Evolutionary conservation across 64 coral and sea anemone genomes (phyloP), one percentile per base, ranked within the genome.

Genomic region (Hydrozoanthus tunicans): DNA sequence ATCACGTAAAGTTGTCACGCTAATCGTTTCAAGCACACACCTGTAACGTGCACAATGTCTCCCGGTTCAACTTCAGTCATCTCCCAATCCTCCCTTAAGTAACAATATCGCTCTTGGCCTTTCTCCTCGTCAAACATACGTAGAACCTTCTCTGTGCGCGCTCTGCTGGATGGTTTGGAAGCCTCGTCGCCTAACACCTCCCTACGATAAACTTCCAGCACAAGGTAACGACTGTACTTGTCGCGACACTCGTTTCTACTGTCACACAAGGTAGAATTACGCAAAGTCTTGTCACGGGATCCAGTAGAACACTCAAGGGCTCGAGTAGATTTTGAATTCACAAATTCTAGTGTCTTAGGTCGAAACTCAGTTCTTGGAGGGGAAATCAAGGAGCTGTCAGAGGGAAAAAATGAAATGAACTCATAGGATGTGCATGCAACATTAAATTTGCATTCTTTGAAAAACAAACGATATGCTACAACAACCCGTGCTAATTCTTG

Each of bases 1-100:
- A 43, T 43, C 32, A 43, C 32, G 32, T 43, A 43, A 43, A 43
- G 0, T 43, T 43, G 32, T 43, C 32, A 43, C 32, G 32, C 32
- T 43, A 43, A 6, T 32, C 1, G 13, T 5, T 74, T 62, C 7
- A 55, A 4, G 5, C 24, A 79, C 89, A 10, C 64, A 96, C 95
- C 95, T 72, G 95, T 98, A 9, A 98, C 74, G 77, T 98, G 95
- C 15, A 98, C 95, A 85, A 98, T 65, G 62, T 98, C 95, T 80
- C 95, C 95, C 56, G 95, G 95, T 63, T 98, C 95, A 64, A 98
- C 90, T 86, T 98, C 95, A 20, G 90, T 98, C 86, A 83, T 80
- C 57, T 98, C 95, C 95, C 95, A 98, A 20, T 98, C 95, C 64
- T 94, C 93, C 53, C 95, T 56, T 62, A 98, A 77, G 81, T 94